Percentiles rank a stretch among this genome's conserved stretches.
These are phyloP conservation scores for Tylochromis polylepis DNA, from an alignment of 2,113 vertebrate genomes.

Conservation along the genomic window DNA sequence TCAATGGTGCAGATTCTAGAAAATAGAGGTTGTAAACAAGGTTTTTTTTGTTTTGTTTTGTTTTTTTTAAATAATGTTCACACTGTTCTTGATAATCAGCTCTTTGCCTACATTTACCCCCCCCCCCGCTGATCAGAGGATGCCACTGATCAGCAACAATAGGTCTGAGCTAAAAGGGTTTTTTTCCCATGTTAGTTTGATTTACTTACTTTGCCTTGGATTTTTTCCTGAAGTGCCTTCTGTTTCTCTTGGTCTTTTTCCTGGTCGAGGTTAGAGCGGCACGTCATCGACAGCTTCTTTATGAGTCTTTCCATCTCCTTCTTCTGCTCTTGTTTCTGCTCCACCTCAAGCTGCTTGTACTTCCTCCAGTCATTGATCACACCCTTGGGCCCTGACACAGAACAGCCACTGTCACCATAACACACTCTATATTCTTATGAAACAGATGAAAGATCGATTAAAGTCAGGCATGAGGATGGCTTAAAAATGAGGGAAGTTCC, in stretches of 20 bases:
- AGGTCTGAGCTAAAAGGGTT: not conserved
- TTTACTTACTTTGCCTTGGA: conserved; percentile 86
- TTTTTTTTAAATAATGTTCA: not conserved
- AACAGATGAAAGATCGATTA: not conserved
- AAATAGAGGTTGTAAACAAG: not conserved
- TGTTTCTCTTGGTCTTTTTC: conserved; percentile 84
- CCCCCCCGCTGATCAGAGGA: not conserved
- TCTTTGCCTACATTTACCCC: not conserved
- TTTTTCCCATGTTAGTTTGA: not conserved
- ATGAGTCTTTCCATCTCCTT: conserved; percentile 91
- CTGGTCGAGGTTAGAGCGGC: conserved; percentile 88
- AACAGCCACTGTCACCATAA: not conserved
- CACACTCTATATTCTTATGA: not conserved
- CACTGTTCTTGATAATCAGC: not conserved
- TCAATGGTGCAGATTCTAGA: not conserved
- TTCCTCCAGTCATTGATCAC: conserved; percentile 98
- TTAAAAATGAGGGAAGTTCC: not conserved
- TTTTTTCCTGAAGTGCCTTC: conserved; percentile 86
- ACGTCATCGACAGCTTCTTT: conserved; percentile 90
- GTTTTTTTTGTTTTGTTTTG: too few species aligned
- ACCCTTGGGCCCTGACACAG: conserved; percentile 87
- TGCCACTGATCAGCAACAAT: not conserved
- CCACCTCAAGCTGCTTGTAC: conserved; percentile 93
- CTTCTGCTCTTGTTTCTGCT: conserved; percentile 90
- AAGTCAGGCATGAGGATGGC: not conserved